Evolutionary conservation across 37 sponge, comb jelly and placozoan genomes (phyloP), one percentile per base, ranked within the genome.

Genomic region (Chondrilla cf. caribensis): DNA sequence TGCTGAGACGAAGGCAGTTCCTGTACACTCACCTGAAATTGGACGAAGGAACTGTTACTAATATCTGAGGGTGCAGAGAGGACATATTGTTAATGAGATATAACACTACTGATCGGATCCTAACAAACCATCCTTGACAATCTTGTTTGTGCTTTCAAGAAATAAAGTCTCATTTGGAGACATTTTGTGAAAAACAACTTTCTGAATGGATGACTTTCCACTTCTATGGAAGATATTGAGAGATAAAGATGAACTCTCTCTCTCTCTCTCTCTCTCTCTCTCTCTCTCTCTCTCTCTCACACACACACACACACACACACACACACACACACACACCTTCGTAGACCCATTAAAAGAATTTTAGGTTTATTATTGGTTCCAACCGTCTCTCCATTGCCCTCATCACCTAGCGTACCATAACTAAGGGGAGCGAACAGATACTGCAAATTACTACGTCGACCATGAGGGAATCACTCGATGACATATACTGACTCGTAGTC

Each of bases 101-200:
- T n/a, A n/a, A n/a, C n/a, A n/a, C n/a, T n/a, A n/a, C n/a, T n/a
- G n/a, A n/a, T n/a, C n/a, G n/a, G 22, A n/a, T n/a, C 7, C 6
- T 36, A 18, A 18, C 60, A 60, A 31, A 89, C 90, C 93, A 25
- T 91, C 90, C 54, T 97, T 97, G 60, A 94, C 94, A 8, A 98
- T 92, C 70, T 98, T 98, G 60, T 86, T 95, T 38, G 98, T 98
- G 81, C 93, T 93, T 84, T 98, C 98, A 79, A 98, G 88, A 78
- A 95, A 93, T 29, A 95, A 88, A 0, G 98, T 98, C 84, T 95
- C 98, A 51, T 98, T 95, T n/a, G 98, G 94, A 15, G 96, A 91
- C 84, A 98, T 92, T 79, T 98, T 98, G 83, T 98, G 96, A 58
- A 98, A 98, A 2, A 98, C 95, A 0, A 98, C 98, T 73, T 98